These are phyloP conservation scores for Chironomus striatipennis DNA, from an alignment of 1,140 invertebrate genomes.

Conservation along the genomic window DNA sequence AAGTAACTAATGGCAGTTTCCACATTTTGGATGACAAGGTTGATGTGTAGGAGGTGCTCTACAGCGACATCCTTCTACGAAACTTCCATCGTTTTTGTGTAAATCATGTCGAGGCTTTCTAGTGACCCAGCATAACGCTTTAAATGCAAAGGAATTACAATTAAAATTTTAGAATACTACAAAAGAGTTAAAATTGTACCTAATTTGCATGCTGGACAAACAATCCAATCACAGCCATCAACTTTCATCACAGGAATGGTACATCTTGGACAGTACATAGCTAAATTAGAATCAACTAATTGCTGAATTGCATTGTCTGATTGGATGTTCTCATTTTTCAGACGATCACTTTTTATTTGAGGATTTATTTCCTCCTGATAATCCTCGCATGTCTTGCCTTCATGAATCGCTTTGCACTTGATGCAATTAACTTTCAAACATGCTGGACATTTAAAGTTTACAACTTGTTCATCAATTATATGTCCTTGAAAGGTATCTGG, in stretches of 20 bases:
- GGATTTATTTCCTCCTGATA: conserved; percentile 62
- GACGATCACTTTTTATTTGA: conserved; percentile 41
- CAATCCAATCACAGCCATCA: conserved; percentile 51
- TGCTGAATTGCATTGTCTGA: conserved; percentile 70
- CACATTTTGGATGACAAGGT: conserved; percentile 77
- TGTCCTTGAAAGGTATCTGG: too few relatives aligned
- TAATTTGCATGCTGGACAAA: conserved; percentile 47
- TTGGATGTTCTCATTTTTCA: conserved; percentile 46
- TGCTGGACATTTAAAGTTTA: conserved; percentile 77
- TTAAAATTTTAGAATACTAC: too few relatives aligned
- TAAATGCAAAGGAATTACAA: too few relatives aligned
- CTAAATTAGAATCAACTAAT: conserved; percentile 74
- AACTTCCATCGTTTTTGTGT: neutral
- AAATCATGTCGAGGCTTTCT: neutral
- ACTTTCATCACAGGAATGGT: conserved; percentile 50
- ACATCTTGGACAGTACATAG: conserved; percentile 79
- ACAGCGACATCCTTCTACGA: conserved; percentile 68
- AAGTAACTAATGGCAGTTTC: conserved; percentile 69
- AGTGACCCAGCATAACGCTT: conserved; percentile 50
- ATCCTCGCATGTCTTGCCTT: conserved; percentile 71
- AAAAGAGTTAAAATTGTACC: conserved; percentile 29
- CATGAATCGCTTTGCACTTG: conserved; percentile 79
- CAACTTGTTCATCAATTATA: too few relatives aligned
- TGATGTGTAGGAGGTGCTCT: conserved; percentile 61
- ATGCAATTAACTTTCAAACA: conserved; percentile 77